Base-by-base conservation (phyloP, 2,113 vertebrate species). In the Cyanoliseus patagonus region DNA sequence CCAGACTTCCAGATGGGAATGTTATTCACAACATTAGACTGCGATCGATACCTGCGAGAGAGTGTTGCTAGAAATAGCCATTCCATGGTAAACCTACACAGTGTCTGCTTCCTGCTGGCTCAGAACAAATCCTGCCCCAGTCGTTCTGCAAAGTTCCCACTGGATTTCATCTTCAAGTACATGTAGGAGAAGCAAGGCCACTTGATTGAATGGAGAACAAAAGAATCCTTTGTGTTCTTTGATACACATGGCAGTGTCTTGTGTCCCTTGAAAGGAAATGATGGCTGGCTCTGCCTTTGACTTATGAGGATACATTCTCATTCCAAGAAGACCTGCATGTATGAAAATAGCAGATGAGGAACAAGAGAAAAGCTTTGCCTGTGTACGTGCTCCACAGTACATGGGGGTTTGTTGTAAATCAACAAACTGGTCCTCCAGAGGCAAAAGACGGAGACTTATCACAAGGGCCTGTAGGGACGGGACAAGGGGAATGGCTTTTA, bases 41-140 rank as follows among this genome's bases (percentile, higher is more conserved):
- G 81, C n/a, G 81, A 89, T 59, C 87, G 35, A 23, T 74, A 70
- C 18, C 87, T 84, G 69, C 8, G 28, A 68, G 90, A 37, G 61
- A 41, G 35, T 0, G 39, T 4, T 86, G 79, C 93, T 66, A 55
- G 70, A 73, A 76, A 85, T 76, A 88, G 86, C n/a, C 52, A 9
- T 25, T 66, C 79, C 33, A 11, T 14, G 62, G 91, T 17, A 31
- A 72, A 59, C 0, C 1, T 8, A 23, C 8, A 2, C 1, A 1
- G 66, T 0, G 0, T 25, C 73, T 17, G 49, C 91, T 88, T 88
- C 91, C 87, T 86, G 41, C 93, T 35, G 33, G 52, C 59, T 80
- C 76, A 5, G 59, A 88, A 44, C 63, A 62, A 64, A n/a, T 64
- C 51, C 5, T 63, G 81, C 44, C 79, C 51, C 31, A 7, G 33